Percentiles rank a stretch among this genome's conserved stretches.
Conservation (phyloP, 2,113 vertebrate species). For the Grammomys dolichurus region DNA sequence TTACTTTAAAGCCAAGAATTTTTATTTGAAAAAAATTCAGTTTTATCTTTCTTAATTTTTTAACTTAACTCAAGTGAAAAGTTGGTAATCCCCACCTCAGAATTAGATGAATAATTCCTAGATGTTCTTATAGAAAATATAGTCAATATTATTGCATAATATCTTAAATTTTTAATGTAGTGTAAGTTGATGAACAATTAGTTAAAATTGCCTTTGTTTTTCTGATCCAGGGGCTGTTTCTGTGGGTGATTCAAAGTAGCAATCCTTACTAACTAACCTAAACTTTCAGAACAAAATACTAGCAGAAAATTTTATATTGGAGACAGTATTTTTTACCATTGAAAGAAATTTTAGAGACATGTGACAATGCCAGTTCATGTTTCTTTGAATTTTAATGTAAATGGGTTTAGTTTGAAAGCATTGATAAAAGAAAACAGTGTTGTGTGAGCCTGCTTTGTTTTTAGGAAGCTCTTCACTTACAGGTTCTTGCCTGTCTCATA, state of each 20-base stretch:
- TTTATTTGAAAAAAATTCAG: background rate
- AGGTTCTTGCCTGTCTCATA: background rate
- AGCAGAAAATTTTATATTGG: conserved; percentile 1
- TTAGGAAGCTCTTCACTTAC: background rate
- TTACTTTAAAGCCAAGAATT: conserved; percentile 38
- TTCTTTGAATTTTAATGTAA: conserved; percentile 29
- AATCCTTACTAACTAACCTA: conserved; percentile 29
- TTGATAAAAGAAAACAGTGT: conserved; percentile 3
- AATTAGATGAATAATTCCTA: conserved; percentile 54
- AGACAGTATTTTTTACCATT: background rate
- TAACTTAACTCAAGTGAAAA: conserved; percentile 46
- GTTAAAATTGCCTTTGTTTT: background rate
- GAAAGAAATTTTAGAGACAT: conserved; percentile 41
- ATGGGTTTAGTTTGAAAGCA: conserved; percentile 53
- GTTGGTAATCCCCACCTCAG: background rate
- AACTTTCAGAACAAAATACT: conserved; percentile 44
- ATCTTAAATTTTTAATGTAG: background rate
- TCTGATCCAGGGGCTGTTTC: background rate
- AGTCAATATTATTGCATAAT: conserved; percentile 43
- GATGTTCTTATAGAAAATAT: conserved; percentile 13
- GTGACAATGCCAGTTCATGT: background rate
- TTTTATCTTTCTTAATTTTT: conserved; percentile 12
- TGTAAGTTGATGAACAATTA: conserved; percentile 41
- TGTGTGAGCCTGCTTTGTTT: background rate
- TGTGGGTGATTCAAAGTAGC: background rate